Percentiles rank a stretch among this genome's conserved stretches.
Evolutionary conservation across 2,113 vertebrate genomes (phyloP).

Genomic region (Zeus faber): DNA sequence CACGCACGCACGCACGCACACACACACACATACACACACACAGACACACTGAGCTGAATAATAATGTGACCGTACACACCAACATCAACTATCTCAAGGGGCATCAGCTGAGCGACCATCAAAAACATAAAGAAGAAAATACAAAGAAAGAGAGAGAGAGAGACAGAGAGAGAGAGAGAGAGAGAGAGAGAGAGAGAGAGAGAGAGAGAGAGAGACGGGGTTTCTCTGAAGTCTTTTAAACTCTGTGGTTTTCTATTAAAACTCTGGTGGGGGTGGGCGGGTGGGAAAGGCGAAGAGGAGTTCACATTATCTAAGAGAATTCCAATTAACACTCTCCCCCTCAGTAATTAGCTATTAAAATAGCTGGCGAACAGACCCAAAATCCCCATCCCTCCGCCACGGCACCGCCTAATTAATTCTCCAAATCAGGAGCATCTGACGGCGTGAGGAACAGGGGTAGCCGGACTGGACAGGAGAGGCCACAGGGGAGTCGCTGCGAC

Average conservation of each 20-base stretch:
- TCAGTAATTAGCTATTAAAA: conserved; percentile 93
- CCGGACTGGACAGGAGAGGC: conserved; percentile 38
- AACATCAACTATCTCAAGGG: conserved; percentile 19
- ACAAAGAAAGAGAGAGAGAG: not conserved
- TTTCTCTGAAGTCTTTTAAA: conserved; percentile 39
- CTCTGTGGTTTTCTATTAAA: conserved; percentile 56
- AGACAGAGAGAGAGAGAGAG: conserved; percentile 1
- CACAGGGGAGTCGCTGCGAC: not conserved
- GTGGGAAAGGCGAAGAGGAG: conserved; percentile 55
- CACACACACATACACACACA: conserved; percentile 20
- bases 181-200: conserved; percentile 1
- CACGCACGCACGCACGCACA: conserved; percentile 1
- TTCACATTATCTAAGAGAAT: conserved; percentile 73
- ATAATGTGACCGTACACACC: conserved; percentile 2
- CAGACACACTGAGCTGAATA: conserved; percentile 12
- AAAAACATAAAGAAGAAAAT: conserved; percentile 20
- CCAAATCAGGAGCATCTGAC: conserved; percentile 56
- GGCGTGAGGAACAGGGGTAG: conserved; percentile 38
- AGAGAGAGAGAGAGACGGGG: conserved; percentile 3
- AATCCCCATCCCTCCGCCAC: conserved; percentile 67
- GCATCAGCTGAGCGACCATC: conserved; percentile 38
- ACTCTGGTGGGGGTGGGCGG: conserved; percentile 30
- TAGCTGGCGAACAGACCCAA: conserved; percentile 82
- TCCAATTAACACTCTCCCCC: conserved; percentile 91
- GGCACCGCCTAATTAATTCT: conserved; percentile 60